Evolutionary conservation across 1,140 invertebrate species (phyloP).

Genomic region (Drosophila bocki): DNA sequence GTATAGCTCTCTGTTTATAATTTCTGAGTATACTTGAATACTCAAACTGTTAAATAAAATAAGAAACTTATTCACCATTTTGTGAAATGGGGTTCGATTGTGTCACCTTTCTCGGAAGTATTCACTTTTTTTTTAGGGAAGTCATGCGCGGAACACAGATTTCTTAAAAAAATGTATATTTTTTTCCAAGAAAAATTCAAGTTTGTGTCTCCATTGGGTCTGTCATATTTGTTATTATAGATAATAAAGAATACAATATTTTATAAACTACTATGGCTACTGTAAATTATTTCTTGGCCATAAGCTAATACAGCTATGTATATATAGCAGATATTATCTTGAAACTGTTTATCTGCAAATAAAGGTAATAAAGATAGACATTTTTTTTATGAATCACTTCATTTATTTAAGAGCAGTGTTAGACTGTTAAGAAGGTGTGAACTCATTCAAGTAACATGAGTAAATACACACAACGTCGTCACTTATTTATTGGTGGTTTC

Average conservation of each 20-base stretch:
- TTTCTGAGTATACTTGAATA: not conserved
- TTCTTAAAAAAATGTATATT: not conserved
- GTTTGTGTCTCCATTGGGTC: not conserved
- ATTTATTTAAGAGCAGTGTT: not conserved
- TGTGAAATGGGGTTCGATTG: not conserved
- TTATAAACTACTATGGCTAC: not conserved
- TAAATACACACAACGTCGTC: not conserved
- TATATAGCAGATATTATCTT: not conserved
- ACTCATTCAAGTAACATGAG: not conserved
- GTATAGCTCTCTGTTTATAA: constrained; percentile 8
- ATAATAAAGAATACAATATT: not conserved
- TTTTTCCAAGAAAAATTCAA: not conserved
- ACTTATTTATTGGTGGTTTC: not conserved
- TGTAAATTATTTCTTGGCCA: not conserved
- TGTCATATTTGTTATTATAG: not conserved
- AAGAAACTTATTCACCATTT: not conserved
- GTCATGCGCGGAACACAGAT: not conserved
- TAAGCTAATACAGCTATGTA: not conserved
- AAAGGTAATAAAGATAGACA: not conserved
- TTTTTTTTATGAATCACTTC: not conserved
- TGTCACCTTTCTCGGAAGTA: not conserved
- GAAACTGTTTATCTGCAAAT: not conserved
- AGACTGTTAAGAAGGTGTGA: not conserved
- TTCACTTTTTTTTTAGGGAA: too few species aligned
- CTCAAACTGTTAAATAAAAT: not conserved